These are phyloP conservation scores for Lepisosteus osseus DNA, from an alignment of 2,113 vertebrate genomes.

Conservation along the genomic window DNA sequence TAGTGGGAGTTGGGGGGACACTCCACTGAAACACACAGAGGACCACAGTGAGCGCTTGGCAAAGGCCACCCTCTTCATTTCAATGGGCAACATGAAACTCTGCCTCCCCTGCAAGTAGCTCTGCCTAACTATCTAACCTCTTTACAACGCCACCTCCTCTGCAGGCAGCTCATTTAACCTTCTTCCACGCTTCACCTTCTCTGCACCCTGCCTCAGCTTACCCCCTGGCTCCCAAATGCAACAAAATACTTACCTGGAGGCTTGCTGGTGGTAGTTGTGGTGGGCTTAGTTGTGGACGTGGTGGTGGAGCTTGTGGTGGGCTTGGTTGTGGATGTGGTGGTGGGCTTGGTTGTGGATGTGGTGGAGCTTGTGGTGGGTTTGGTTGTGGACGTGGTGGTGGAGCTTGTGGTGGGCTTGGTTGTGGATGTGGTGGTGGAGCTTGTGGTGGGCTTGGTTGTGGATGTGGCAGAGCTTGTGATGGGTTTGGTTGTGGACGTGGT, in stretches of 20 bases:
- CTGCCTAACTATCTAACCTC: no score
- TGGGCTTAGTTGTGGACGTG: background rate
- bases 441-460: constrained; percentile 20
- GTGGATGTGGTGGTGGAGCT: constrained; percentile 8
- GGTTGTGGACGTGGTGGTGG: background rate
- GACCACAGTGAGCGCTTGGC: background rate
- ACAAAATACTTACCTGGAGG: constrained; percentile 12
- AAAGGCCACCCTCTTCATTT: no score
- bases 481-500: constrained; percentile 19
- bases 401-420: constrained; percentile 15
- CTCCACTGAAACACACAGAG: constrained; percentile 32
- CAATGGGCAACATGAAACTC: no score
- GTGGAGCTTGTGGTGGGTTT: constrained; percentile 6
- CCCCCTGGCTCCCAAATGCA: background rate
- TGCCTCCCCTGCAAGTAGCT: no score
- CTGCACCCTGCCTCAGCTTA: no score
- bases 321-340: constrained; percentile 16
- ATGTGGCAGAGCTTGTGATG: constrained; percentile 14
- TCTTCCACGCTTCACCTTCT: no score
- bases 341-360: constrained; percentile 16
- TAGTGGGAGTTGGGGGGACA: constrained; percentile 60
- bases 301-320: constrained; percentile 7
- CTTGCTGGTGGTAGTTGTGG: background rate
- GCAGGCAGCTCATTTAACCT: no score
- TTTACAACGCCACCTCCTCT: no score